Conservation (phyloP, 2,113 vertebrate genomes). For the Asarcornis scutulata region DNA sequence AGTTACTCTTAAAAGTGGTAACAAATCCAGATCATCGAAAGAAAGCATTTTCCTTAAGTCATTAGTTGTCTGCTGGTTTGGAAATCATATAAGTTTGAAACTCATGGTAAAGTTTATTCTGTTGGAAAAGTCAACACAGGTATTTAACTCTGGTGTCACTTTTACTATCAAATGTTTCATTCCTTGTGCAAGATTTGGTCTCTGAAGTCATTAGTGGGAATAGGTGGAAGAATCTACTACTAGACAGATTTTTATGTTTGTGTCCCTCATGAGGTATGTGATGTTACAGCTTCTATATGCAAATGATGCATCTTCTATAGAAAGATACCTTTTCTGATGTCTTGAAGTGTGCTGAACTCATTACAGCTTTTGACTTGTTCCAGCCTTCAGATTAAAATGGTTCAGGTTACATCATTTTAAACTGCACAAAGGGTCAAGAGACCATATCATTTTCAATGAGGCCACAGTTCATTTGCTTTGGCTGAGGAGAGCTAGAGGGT, state of each 20-base stretch:
- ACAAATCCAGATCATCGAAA: neutral
- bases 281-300: neutral
- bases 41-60: neutral
- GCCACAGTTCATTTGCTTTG: conserved; percentile 59
- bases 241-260: neutral
- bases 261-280: neutral
- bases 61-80: neutral
- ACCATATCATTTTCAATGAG: conserved; percentile 45
- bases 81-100: neutral
- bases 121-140: neutral
- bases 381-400: conserved; percentile 53
- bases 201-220: conserved; percentile 33
- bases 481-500: conserved; percentile 33
- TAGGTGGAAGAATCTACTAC: neutral
- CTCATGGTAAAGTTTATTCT: neutral
- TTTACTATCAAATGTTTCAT: neutral
- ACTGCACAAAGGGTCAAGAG: conserved; percentile 59
- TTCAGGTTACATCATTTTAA: conserved; percentile 58
- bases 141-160: conserved; percentile 18
- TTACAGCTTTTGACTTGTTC: conserved; percentile 63
- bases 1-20: neutral
- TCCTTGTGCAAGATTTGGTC: neutral
- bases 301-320: conserved; percentile 9
- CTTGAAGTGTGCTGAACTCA: conserved; percentile 54
- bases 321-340: conserved; percentile 4